Conservation (phyloP, 2,113 vertebrate species). For the Sula dactylatra region DNA sequence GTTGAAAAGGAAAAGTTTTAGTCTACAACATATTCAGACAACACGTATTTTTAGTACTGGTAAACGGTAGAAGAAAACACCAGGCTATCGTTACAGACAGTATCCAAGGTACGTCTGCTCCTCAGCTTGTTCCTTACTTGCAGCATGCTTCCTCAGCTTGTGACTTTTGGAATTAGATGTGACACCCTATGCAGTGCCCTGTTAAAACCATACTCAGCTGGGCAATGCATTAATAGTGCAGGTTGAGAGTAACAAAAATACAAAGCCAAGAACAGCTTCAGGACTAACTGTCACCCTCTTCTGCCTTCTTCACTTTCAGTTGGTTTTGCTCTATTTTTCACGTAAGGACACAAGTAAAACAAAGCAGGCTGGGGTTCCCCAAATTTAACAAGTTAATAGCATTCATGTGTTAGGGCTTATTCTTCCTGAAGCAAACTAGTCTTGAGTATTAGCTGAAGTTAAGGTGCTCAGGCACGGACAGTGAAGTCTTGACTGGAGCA, state of each 20-base stretch:
- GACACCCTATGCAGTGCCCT: background rate
- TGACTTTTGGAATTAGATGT: background rate
- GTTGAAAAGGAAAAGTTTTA: slow-evolving; percentile 2
- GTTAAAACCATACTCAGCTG: background rate
- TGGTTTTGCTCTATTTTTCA: background rate
- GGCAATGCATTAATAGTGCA: background rate
- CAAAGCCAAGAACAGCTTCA: background rate
- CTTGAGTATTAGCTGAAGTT: background rate
- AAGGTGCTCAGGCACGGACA: background rate
- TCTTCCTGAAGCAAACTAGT: background rate
- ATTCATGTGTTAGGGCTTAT: background rate
- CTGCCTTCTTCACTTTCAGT: background rate
- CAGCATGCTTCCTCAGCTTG: background rate
- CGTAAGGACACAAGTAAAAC: background rate
- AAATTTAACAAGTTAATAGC: background rate
- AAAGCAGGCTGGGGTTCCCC: background rate
- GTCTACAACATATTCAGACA: background rate
- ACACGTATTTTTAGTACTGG: background rate
- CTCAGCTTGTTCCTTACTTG: background rate
- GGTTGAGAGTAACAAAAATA: background rate
- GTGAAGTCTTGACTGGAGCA: background rate
- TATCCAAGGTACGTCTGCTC: background rate
- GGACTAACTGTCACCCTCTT: background rate
- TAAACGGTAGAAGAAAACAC: slow-evolving; percentile 29
- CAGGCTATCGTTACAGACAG: background rate